Base-by-base conservation (phyloP, 2,888 invertebrate species). In the Rapana venosa region DNA sequence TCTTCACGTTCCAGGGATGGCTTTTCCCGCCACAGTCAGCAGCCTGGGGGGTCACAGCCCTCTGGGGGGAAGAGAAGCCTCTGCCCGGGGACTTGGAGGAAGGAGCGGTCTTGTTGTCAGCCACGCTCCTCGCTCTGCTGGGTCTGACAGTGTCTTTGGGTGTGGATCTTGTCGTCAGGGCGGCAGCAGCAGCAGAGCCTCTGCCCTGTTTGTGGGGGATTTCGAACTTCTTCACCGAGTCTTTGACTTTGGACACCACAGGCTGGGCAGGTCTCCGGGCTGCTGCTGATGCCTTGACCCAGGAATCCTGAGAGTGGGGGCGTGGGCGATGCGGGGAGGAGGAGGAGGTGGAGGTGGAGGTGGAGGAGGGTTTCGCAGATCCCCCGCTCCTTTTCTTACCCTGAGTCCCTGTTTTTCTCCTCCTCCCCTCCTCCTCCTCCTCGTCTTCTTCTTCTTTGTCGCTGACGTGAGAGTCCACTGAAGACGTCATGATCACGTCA, bases 181-280 rank as follows among this genome's bases (percentile, higher is more conserved):
- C 26, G 58, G 74, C 89, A 30, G 89, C 1, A 2, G 26, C 26
- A 35, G 74, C 89, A 30, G 89, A n/a, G 8, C 22, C 47, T 56
- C 47, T 89, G 85, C 66, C 74, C 20, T 56, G 35, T 70, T 66
- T 85, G n/a, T n/a, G n/a, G 30, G 85, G n/a, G 56, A 47, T 89
- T 70, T 89, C 89, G 30, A 89, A 89, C 74, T 89, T 89, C 58
- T 70, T 89, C 30, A 89, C 89, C 22, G 89, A 89, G 74, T 85
- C 85, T 22, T 74, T 74, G 47, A 89, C 89, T 20, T 77, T 85
- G 85, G 89, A 84, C 47, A 89, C 74, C 0, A 84, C 47, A 13
- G 30, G 32, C 15, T 79, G 81, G 2, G 36, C 61, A 6, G 89
- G 83, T 26, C 70, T 89, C 74, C 85, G 85, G 47, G 8, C 47